Percentiles rank a stretch among this genome's conserved stretches.
These are phyloP conservation scores for Australoheros scitulus DNA, from an alignment of 2,113 vertebrate species.

Conservation along the genomic window DNA sequence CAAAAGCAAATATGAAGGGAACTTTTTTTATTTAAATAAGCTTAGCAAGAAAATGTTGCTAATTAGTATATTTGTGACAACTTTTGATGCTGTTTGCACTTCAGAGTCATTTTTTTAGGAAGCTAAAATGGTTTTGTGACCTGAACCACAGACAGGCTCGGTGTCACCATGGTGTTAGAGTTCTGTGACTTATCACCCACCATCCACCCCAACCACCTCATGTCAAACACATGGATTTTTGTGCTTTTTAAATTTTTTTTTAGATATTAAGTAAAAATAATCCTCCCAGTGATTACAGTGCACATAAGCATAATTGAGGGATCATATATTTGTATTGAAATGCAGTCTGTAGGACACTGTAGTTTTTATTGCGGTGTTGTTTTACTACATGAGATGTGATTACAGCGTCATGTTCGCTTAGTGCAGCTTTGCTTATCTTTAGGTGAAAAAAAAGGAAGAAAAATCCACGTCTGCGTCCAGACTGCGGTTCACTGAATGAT, in stretches of 20 bases:
- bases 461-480: constrained; percentile 9
- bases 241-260: neutral
- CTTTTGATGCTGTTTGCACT: neutral
- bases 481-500: constrained; percentile 26
- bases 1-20: neutral
- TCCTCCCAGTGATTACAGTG: neutral
- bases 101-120: neutral
- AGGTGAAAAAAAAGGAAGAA: neutral
- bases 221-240: neutral
- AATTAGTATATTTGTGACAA: neutral
- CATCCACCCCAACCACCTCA: neutral
- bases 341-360: neutral
- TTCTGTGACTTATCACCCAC: neutral
- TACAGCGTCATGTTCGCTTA: neutral
- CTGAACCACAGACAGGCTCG: neutral
- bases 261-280: neutral
- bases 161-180: neutral
- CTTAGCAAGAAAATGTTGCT: neutral
- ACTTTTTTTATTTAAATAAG: neutral
- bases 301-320: neutral
- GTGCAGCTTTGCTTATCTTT: neutral
- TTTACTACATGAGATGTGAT: neutral
- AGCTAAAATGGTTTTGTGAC: too few species aligned
- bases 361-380: neutral
- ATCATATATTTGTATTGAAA: neutral